These are phyloP conservation scores for Colaptes auratus DNA, from an alignment of 2,113 vertebrate species.

Conservation along the genomic window DNA sequence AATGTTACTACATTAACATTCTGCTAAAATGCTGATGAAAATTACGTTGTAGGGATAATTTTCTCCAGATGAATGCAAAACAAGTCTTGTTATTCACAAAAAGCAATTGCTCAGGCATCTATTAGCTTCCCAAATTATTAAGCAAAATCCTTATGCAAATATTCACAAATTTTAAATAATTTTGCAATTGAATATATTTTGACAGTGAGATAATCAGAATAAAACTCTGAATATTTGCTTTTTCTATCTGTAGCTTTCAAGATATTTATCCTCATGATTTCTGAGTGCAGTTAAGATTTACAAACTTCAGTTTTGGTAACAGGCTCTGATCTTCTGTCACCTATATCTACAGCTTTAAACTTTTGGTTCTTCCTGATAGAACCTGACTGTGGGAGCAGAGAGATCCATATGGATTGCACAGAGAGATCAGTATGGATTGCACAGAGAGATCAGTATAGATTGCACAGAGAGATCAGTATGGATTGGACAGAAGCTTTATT, in stretches of 20 bases:
- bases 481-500: background rate
- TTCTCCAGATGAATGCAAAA: background rate
- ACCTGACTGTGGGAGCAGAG: background rate
- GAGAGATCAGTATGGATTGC: background rate
- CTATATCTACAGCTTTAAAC: background rate
- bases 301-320: background rate
- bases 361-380: background rate
- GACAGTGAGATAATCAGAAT: background rate
- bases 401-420: background rate
- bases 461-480: background rate
- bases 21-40: background rate
- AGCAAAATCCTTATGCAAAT: background rate
- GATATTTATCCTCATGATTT: background rate
- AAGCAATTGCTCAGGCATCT: background rate
- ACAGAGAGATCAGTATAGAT: background rate
- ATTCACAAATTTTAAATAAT: background rate
- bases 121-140: background rate
- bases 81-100: background rate
- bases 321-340: background rate
- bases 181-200: background rate
- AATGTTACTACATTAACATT: background rate
- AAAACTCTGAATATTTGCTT: background rate
- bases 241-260: background rate
- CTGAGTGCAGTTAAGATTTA: background rate
- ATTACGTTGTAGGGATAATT: background rate